Percentiles rank a stretch among this genome's conserved stretches.
Evolutionary conservation across 2,888 invertebrate species (phyloP).

Genomic region (Branchipolynoe longqiensis): DNA sequence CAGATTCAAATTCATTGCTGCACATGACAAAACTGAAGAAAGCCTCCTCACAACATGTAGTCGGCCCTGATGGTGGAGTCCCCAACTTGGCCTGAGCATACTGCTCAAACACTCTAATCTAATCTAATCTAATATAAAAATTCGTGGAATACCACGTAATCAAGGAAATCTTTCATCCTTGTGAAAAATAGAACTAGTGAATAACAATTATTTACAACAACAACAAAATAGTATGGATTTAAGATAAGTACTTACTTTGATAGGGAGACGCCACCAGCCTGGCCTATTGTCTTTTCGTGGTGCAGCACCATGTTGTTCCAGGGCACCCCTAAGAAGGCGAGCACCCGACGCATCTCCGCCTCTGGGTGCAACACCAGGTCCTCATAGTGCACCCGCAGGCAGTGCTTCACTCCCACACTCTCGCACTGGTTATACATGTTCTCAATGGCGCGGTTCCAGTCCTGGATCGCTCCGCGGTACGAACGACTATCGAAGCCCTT

Average conservation of each 20-base stretch:
- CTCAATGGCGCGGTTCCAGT: constrained; percentile 97
- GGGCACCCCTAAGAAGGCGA: constrained; percentile 92
- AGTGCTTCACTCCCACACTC: constrained; percentile 82
- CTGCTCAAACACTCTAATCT: no score
- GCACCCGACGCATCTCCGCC: constrained; percentile 91
- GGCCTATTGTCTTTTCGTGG: constrained; percentile 96
- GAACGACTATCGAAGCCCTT: constrained; percentile 93
- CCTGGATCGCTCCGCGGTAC: constrained; percentile 93
- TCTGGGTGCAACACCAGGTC: constrained; percentile 96
- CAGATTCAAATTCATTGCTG: no score
- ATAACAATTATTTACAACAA: no score
- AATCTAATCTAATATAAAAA: no score
- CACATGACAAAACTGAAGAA: no score
- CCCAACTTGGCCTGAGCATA: no score
- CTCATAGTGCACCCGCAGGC: constrained; percentile 95
- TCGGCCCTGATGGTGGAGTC: no score
- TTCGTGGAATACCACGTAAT: no score
- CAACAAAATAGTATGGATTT: no score
- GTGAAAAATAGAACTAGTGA: no score
- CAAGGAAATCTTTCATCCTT: no score
- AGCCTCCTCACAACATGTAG: no score
- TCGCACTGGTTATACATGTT: constrained; percentile 95
- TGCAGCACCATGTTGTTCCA: constrained; percentile 97
- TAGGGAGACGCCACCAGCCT: constrained; percentile 94
- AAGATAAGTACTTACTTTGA: constrained; percentile 90